Evolutionary conservation across 2,797 vertebrate genomes (phyloP).

Genomic region (Scleropages formosus): DNA sequence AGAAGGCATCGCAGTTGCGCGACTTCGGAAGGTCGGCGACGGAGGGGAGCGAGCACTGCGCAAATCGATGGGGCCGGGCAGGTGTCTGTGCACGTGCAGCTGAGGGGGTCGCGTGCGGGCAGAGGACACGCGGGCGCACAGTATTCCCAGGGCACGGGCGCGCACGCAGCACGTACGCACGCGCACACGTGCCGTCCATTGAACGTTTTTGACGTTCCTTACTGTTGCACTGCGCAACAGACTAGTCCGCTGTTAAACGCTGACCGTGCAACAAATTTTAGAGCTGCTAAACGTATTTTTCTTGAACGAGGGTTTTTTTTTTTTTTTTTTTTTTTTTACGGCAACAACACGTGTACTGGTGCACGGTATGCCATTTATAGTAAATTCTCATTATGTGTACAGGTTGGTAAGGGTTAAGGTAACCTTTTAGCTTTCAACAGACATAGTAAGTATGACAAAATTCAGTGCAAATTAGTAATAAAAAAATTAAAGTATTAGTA

Average conservation of each 20-base stretch:
- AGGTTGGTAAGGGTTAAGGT: background rate
- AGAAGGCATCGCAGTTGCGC: slow-evolving; percentile 36
- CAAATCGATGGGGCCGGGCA: slow-evolving; percentile 49
- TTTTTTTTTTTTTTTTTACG: background rate
- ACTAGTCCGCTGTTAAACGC: background rate
- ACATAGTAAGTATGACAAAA: background rate
- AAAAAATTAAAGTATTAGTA: background rate
- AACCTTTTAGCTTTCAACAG: background rate
- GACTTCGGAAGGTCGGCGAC: slow-evolving; percentile 7
- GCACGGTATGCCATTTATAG: no score
- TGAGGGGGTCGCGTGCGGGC: slow-evolving; percentile 26
- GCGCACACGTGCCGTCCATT: slow-evolving; percentile 30
- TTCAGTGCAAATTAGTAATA: background rate
- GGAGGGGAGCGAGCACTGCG: slow-evolving; percentile 48
- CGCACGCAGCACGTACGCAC: slow-evolving; percentile 17
- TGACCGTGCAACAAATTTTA: background rate
- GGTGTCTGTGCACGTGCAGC: slow-evolving; percentile 53
- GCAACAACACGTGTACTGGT: background rate
- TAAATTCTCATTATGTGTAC: background rate
- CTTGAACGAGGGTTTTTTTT: background rate
- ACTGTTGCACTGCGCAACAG: slow-evolving; percentile 13
- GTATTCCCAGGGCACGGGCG: background rate
- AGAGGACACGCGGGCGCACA: slow-evolving; percentile 10
- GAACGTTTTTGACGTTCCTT: no score
- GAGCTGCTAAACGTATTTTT: background rate